Evolutionary conservation across 2,888 invertebrate genomes (phyloP).

Genomic region (Pseudococcus jackbeardsleyi): DNA sequence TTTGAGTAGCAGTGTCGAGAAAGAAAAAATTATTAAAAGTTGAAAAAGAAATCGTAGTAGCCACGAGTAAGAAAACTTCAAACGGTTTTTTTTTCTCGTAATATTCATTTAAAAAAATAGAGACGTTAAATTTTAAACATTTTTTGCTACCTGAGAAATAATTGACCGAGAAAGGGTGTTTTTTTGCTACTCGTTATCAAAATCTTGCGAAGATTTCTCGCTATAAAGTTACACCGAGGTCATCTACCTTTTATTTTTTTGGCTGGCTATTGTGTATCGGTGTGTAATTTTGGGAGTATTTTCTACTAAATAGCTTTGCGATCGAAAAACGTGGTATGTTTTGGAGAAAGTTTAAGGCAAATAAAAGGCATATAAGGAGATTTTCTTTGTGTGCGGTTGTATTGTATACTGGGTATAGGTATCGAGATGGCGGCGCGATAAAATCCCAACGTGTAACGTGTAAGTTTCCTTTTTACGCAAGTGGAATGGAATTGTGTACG

Average conservation of each 20-base stretch:
- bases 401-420: not conserved
- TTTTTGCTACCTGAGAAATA: not conserved
- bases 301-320: conserved; percentile 6
- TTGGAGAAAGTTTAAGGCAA: conserved; percentile 29
- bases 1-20: not conserved
- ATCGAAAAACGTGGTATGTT: conserved; percentile 22
- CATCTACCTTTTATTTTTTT: conserved; percentile 12
- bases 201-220: not conserved
- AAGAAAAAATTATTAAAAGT: not conserved
- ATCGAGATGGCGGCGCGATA: conserved; percentile 4
- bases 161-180: not conserved
- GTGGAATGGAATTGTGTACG: not conserved
- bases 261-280: not conserved
- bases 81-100: not conserved
- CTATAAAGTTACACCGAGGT: not conserved
- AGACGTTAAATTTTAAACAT: not conserved
- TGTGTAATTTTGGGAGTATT: not conserved
- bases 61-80: not conserved
- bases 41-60: not conserved
- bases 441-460: not conserved
- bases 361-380: conserved; percentile 36
- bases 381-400: not conserved
- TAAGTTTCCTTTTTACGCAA: not conserved
- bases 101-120: not conserved
- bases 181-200: not conserved